Evolutionary conservation across 1,140 invertebrate species (phyloP).

Genomic region (Hypothenemus hampei): DNA sequence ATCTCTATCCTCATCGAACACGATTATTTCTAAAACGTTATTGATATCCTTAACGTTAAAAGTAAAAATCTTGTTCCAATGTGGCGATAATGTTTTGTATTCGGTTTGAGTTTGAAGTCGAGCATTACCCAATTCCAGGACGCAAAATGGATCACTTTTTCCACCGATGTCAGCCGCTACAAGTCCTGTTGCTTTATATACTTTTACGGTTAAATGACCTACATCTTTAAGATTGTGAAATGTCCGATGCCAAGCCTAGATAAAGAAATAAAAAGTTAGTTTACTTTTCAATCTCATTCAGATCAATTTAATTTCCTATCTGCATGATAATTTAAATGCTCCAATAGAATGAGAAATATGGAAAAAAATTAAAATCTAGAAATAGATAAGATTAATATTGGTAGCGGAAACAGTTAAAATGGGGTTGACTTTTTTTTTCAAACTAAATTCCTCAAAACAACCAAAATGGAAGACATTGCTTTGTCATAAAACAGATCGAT

Average conservation of each 20-base stretch:
- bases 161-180: slow-evolving; percentile 88
- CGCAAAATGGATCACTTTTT: slow-evolving; percentile 96
- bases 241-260: slow-evolving; percentile 60
- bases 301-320: no score
- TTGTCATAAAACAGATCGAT: no score
- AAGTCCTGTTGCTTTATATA: slow-evolving; percentile 83
- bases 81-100: slow-evolving; percentile 94
- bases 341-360: no score
- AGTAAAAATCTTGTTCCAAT: slow-evolving; percentile 98
- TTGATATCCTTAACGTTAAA: slow-evolving; percentile 98
- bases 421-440: no score
- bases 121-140: slow-evolving; percentile 91
- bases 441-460: no score
- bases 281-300: no score
- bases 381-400: no score
- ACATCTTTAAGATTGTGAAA: slow-evolving; percentile 78
- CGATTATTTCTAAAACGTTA: slow-evolving; percentile 92
- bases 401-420: no score
- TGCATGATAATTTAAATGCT: no score
- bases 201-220: slow-evolving; percentile 83
- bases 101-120: slow-evolving; percentile 96
- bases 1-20: slow-evolving; percentile 97
- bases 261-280: no score
- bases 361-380: no score
- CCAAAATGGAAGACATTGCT: no score